phyloP scores from a whole-genome alignment of 2,797 vertebrate genomes.

The Antrozous pallidus region DNA sequence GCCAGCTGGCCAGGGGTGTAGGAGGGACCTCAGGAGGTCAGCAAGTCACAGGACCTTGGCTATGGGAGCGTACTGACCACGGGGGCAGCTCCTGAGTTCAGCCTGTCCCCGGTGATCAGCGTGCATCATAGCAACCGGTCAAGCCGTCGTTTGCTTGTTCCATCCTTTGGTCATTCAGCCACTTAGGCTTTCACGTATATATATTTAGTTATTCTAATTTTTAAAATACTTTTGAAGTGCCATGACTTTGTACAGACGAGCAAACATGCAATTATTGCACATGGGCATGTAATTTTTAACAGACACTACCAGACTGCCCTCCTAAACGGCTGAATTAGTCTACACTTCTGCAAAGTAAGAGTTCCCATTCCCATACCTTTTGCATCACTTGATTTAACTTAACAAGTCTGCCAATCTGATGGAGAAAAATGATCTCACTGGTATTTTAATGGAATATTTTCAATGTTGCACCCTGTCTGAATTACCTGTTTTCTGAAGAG shows the following conservation, averaged over 20 bases:
- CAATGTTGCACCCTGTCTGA: neutral
- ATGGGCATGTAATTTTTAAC: neutral
- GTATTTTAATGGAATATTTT: conserved; percentile 29
- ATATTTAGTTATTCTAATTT: conserved; percentile 35
- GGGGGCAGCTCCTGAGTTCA: no score
- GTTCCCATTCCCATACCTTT: neutral
- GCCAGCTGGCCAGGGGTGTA: no score
- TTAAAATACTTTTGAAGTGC: neutral
- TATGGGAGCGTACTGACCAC: no score
- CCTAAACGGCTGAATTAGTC: neutral
- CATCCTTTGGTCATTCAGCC: no score
- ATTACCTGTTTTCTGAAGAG: conserved; percentile 16
- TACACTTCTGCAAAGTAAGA: neutral
- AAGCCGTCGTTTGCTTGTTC: no score
- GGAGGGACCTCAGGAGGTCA: no score
- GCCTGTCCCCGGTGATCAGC: no score
- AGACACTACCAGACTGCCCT: conserved; percentile 9
- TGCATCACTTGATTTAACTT: neutral
- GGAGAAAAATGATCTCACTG: neutral
- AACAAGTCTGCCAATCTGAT: neutral
- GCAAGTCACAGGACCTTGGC: no score
- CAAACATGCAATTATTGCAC: neutral
- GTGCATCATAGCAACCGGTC: no score
- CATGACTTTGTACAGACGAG: neutral
- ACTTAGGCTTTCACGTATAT: no score